phyloP scores from a whole-genome alignment of 1,140 invertebrate genomes.

The Pachypsylla venusta region DNA sequence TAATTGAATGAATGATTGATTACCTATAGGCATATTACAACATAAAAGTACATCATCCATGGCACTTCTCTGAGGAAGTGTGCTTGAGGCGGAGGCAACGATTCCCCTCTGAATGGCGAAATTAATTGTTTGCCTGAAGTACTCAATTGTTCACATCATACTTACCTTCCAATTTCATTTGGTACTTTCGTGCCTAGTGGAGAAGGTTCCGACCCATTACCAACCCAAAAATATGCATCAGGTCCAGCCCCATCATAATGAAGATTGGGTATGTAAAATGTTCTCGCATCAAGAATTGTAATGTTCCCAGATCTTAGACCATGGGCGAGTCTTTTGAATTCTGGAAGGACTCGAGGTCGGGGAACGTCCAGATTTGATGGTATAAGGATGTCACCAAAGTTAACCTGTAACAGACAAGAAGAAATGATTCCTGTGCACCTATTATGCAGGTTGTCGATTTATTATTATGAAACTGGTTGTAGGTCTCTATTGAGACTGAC shows the following conservation, averaged over 20 bases:
- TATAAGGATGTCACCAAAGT: conserved; percentile 71
- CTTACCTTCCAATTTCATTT: conserved; percentile 62
- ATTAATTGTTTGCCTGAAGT: too few species aligned
- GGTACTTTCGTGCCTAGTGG: conserved; percentile 73
- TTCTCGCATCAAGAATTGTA: conserved; percentile 77
- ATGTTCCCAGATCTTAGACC: conserved; percentile 79
- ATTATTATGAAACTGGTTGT: too few species aligned
- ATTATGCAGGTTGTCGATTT: too few species aligned
- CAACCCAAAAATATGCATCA: conserved; percentile 87
- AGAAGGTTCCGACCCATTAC: conserved; percentile 63
- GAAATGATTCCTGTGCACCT: too few species aligned
- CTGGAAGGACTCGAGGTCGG: conserved; percentile 54
- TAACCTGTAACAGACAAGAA: conserved; percentile 43
- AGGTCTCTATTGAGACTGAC: too few species aligned
- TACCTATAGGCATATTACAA: too few species aligned
- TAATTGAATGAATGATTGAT: too few species aligned
- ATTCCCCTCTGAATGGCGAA: too few species aligned
- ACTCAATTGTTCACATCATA: too few species aligned
- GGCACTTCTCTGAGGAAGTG: too few species aligned
- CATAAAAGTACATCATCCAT: too few species aligned
- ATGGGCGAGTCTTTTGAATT: conserved; percentile 71
- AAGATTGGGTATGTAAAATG: conserved; percentile 81
- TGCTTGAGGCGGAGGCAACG: too few species aligned
- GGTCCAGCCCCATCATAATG: conserved; percentile 81
- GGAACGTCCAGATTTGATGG: conserved; percentile 56